phyloP scores from a whole-genome alignment of 2,113 vertebrate species.

The Campylomormyrus tamandua region DNA sequence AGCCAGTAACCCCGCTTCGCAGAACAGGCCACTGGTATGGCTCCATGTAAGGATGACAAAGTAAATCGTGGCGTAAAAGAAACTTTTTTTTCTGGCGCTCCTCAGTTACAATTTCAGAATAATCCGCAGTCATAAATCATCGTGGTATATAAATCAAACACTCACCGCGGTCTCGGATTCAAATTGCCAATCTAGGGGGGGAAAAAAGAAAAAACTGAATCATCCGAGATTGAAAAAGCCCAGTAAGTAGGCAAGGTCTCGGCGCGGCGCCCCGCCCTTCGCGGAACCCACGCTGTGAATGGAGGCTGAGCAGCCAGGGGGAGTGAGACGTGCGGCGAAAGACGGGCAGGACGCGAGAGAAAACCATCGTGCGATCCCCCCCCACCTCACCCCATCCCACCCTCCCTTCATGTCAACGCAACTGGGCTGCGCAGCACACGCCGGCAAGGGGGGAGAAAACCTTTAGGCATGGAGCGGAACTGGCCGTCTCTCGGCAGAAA shows the following conservation, averaged over 20 bases:
- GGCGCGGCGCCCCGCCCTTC: constrained; percentile 33
- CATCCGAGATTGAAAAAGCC: constrained; percentile 11
- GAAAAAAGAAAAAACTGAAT: constrained; percentile 1
- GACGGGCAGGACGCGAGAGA: constrained; percentile 25
- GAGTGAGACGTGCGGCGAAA: constrained; percentile 34
- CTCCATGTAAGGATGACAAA: neutral
- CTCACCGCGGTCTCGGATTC: neutral
- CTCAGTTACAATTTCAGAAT: neutral
- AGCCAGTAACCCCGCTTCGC: too few species aligned
- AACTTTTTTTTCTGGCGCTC: neutral
- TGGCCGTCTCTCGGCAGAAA: constrained; percentile 10
- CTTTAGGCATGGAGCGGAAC: constrained; percentile 26
- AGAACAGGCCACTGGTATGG: neutral
- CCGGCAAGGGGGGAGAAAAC: constrained; percentile 15
- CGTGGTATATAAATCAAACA: neutral
- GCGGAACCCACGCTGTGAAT: constrained; percentile 22
- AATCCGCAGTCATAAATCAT: constrained; percentile 6
- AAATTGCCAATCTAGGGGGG: neutral
- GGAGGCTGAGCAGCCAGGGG: constrained; percentile 22
- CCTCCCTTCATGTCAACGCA: constrained; percentile 26
- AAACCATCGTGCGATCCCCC: constrained; percentile 18
- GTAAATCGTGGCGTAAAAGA: neutral
- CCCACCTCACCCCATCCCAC: constrained; percentile 2
- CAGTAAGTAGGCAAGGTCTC: neutral
- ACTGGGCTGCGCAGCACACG: constrained; percentile 24